These are phyloP conservation scores for Pygocentrus nattereri DNA, from an alignment of 2,797 vertebrate species.

Conservation along the genomic window DNA sequence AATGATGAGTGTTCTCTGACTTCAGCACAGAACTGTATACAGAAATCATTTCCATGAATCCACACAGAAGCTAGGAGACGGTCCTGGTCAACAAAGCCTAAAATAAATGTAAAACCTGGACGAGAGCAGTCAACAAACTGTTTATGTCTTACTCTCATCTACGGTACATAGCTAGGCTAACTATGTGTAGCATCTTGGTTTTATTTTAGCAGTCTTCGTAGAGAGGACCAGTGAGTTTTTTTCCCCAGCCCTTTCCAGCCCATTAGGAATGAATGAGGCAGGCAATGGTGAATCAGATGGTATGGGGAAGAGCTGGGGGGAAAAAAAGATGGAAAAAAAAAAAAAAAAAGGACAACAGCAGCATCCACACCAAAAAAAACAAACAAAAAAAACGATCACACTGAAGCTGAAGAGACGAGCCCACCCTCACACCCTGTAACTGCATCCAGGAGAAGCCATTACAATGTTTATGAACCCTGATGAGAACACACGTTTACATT, in stretches of 20 bases:
- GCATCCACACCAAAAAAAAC: slow-evolving; percentile 39
- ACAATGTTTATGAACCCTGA: slow-evolving; percentile 54
- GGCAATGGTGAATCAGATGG: slow-evolving; percentile 59
- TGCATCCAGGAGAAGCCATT: slow-evolving; percentile 54
- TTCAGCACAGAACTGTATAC: too few relatives aligned
- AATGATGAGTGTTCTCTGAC: too few relatives aligned
- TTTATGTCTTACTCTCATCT: not conserved
- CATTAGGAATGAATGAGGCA: slow-evolving; percentile 73
- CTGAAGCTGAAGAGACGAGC: slow-evolving; percentile 49
- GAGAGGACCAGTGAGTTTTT: slow-evolving; percentile 54
- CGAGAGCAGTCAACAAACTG: not conserved
- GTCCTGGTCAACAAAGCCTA: too few relatives aligned
- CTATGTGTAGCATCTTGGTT: slow-evolving; percentile 49
- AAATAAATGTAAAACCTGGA: not conserved
- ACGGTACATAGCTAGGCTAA: slow-evolving; percentile 25
- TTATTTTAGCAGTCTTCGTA: slow-evolving; percentile 69
- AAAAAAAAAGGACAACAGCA: slow-evolving; percentile 37
- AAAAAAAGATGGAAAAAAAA: slow-evolving; percentile 46
- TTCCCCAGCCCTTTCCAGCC: slow-evolving; percentile 69
- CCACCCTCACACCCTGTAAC: slow-evolving; percentile 50
- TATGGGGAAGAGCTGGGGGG: slow-evolving; percentile 34
- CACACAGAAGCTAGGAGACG: too few relatives aligned
- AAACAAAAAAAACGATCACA: slow-evolving; percentile 31
- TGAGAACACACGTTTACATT: slow-evolving; percentile 21
- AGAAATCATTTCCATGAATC: too few relatives aligned